Conservation (phyloP, 2,113 vertebrate species). For the Syngnathus scovelli region DNA sequence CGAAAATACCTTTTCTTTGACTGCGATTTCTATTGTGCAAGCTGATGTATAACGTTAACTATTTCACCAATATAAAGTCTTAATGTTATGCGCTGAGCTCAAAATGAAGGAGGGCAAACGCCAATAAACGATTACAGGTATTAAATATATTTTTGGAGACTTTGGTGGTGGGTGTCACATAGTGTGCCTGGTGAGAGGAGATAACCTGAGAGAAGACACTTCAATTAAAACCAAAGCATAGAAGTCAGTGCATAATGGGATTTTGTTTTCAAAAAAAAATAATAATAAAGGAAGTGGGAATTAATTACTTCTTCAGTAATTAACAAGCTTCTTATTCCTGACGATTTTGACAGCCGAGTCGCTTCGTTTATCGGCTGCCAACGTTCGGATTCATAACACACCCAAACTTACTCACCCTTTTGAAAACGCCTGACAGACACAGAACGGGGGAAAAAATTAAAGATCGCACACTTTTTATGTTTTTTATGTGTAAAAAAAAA, state of each 20-base stretch:
- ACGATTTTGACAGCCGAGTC: background rate
- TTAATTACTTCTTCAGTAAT: conserved; percentile 12
- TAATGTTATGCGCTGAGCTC: no score
- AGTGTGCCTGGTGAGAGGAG: conserved; percentile 8
- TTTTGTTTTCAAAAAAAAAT: background rate
- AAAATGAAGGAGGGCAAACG: background rate
- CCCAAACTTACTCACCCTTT: background rate
- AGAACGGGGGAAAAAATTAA: no score
- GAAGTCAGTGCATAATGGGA: background rate
- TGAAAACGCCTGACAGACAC: no score
- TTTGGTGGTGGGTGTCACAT: background rate
- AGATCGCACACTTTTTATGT: no score
- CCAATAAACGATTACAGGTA: background rate
- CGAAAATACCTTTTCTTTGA: no score
- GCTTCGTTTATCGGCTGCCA: background rate
- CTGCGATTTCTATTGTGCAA: no score
- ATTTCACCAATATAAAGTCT: no score
- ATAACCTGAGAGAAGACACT: conserved; percentile 6
- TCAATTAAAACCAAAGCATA: background rate
- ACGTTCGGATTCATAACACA: background rate
- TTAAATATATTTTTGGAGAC: background rate
- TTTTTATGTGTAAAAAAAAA: no score
- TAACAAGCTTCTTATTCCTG: background rate
- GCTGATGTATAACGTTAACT: no score
- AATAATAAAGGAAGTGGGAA: background rate